A percentile compares a stretch with the other conserved stretches of the same genome.
These are phyloP conservation scores for Pipa parva DNA, from an alignment of 2,113 vertebrate species.

Conservation along the genomic window DNA sequence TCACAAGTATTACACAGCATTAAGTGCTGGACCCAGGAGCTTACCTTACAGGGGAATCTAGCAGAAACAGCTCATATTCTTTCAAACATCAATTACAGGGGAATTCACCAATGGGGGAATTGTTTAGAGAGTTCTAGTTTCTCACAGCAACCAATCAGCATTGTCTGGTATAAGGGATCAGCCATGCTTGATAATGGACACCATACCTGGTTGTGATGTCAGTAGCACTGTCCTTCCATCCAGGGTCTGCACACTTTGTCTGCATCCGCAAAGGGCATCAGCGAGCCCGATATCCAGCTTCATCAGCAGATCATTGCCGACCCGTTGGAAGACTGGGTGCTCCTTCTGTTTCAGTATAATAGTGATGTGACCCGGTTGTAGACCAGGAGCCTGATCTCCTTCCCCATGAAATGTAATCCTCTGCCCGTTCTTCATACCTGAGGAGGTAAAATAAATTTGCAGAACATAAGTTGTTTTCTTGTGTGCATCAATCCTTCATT, in stretches of 20 bases:
- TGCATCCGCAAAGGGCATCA: conserved; percentile 55
- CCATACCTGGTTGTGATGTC: conserved; percentile 50
- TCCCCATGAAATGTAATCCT: conserved; percentile 60
- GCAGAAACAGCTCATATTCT: too few species aligned
- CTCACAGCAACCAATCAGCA: too few species aligned
- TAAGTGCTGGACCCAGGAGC: too few species aligned
- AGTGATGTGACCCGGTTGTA: conserved; percentile 57
- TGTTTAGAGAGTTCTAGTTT: too few species aligned
- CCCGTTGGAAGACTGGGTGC: conserved; percentile 52
- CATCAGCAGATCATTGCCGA: conserved; percentile 46
- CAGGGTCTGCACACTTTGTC: conserved; percentile 53
- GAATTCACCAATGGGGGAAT: too few species aligned
- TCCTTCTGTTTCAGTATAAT: conserved; percentile 57
- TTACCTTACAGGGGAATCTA: too few species aligned
- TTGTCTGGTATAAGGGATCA: too few species aligned
- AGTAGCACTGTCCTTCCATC: conserved; percentile 56
- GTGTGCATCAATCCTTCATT: not conserved
- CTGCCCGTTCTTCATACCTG: conserved; percentile 61
- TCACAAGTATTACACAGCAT: too few species aligned
- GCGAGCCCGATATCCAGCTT: conserved; percentile 54
- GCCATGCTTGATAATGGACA: too few species aligned
- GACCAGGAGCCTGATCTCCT: conserved; percentile 54
- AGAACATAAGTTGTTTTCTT: not conserved
- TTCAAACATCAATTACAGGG: too few species aligned
- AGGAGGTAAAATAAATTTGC: accelerated